These are phyloP conservation scores for Dreissena rostriformis DNA, from an alignment of 1,140 invertebrate species.

Conservation along the genomic window DNA sequence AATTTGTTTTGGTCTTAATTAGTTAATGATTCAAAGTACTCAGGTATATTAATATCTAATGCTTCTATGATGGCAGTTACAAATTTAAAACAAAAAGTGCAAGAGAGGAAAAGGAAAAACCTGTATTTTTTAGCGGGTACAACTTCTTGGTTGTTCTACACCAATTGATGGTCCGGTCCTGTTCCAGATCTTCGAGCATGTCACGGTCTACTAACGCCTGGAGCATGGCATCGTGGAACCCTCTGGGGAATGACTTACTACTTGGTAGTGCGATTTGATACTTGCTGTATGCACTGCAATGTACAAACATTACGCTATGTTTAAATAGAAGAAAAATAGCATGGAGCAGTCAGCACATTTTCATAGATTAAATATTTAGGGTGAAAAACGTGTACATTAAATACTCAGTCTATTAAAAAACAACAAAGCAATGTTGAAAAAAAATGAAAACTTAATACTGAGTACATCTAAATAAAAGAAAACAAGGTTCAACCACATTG, in stretches of 20 bases:
- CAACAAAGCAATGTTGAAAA: too few relatives aligned
- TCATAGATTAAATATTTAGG: too few relatives aligned
- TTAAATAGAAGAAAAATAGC: too few relatives aligned
- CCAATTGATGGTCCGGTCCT: constrained; percentile 74
- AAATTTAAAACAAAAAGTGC: constrained; percentile 3
- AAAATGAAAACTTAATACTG: too few relatives aligned
- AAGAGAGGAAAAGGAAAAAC: constrained; percentile 46
- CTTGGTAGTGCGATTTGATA: constrained; percentile 1
- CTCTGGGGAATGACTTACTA: constrained; percentile 21
- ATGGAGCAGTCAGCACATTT: too few relatives aligned
- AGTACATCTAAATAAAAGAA: too few relatives aligned
- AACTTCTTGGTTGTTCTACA: constrained; percentile 67
- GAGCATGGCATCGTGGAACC: constrained; percentile 54
- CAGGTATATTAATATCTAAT: background rate
- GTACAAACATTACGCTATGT: background rate
- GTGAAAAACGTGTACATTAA: too few relatives aligned
- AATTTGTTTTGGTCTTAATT: background rate
- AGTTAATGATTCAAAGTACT: background rate
- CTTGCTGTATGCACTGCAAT: constrained; percentile 22
- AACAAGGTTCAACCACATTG: too few relatives aligned
- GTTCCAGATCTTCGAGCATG: constrained; percentile 67
- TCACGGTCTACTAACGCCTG: constrained; percentile 62
- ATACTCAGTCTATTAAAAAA: too few relatives aligned
- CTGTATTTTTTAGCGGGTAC: constrained; percentile 68
- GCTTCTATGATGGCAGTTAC: background rate